These are phyloP conservation scores for Lucilia sericata DNA, from an alignment of 1,140 invertebrate species.

Conservation along the genomic window DNA sequence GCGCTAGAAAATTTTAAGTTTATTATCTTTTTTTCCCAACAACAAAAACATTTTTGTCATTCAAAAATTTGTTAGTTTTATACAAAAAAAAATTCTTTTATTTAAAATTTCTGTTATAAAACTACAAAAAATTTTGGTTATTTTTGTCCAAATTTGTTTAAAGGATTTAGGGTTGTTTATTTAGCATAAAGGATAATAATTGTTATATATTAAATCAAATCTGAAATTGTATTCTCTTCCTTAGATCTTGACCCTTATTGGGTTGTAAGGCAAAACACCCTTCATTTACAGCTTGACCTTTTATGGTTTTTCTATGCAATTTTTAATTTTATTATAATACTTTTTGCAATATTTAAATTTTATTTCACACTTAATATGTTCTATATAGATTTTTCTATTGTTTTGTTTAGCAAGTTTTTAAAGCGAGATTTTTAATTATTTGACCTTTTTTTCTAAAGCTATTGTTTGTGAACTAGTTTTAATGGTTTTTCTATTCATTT, in stretches of 20 bases:
- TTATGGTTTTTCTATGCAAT: neutral
- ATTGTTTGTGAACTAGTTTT: neutral
- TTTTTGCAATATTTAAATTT: constrained; percentile 24
- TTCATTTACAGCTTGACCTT: constrained; percentile 6
- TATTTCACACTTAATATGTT: constrained; percentile 9
- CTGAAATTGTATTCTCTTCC: neutral
- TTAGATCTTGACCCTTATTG: neutral
- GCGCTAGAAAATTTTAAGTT: constrained; percentile 1
- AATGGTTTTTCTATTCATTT: neutral
- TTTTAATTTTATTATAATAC: neutral
- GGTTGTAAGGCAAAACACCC: neutral
- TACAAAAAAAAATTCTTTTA: too few relatives aligned
- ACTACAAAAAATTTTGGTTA: neutral
- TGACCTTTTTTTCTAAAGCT: neutral
- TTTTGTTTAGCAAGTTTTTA: too few relatives aligned
- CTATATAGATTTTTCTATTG: neutral
- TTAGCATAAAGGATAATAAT: constrained; percentile 18
- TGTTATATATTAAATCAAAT: neutral
- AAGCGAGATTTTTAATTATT: neutral
- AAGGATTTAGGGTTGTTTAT: constrained; percentile 23
- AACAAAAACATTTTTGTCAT: neutral
- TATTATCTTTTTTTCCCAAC: neutral
- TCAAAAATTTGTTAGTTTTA: neutral
- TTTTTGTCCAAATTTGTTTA: neutral
- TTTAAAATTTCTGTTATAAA: neutral